Evolutionary conservation across 2,888 invertebrate genomes (phyloP).

Genomic region (Schrankia costaestrigalis): DNA sequence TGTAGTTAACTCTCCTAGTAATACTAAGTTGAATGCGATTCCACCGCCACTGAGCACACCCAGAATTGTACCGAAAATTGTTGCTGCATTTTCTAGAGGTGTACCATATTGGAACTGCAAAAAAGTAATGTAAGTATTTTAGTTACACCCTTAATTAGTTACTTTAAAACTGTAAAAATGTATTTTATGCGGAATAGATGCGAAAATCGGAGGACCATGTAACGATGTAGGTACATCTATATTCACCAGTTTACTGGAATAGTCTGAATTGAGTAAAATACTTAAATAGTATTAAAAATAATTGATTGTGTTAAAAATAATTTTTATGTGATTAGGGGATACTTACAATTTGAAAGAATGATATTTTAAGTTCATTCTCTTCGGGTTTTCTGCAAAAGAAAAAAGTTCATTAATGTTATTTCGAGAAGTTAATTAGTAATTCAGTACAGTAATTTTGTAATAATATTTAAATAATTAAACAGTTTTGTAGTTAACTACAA

Average conservation of each 20-base stretch:
- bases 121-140: background rate
- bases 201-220: no score
- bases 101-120: slow-evolving; percentile 61
- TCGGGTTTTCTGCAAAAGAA: slow-evolving; percentile 16
- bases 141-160: background rate
- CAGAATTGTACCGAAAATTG: slow-evolving; percentile 46
- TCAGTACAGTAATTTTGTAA: no score
- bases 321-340: background rate
- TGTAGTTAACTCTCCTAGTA: slow-evolving; percentile 82
- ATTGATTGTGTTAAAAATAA: background rate
- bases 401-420: no score
- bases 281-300: background rate
- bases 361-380: slow-evolving; percentile 15
- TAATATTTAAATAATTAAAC: no score
- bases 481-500: no score
- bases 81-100: slow-evolving; percentile 49
- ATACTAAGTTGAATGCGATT: slow-evolving; percentile 77
- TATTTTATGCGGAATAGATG: no score
- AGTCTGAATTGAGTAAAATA: no score
- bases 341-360: slow-evolving; percentile 34
- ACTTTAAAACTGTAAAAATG: no score
- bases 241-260: no score
- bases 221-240: no score
- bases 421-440: no score
- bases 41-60: slow-evolving; percentile 62